Evolutionary conservation across 2,888 invertebrate genomes (phyloP).

Genomic region (Synanthedon tipuliformis): DNA sequence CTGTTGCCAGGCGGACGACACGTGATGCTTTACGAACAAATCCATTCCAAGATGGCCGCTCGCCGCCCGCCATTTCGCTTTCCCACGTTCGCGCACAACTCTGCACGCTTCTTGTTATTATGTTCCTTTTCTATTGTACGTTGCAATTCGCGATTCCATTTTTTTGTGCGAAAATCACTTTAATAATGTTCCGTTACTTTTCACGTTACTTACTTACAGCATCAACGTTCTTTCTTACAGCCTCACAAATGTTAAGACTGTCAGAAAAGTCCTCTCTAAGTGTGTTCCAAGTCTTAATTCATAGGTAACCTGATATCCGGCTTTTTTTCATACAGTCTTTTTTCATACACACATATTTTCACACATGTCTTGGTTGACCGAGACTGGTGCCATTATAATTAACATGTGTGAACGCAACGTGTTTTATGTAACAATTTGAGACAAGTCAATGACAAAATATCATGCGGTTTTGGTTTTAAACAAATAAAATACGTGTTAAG

Average conservation of each 20-base stretch:
- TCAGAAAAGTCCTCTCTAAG: too few species aligned
- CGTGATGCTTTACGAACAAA: constrained; percentile 57
- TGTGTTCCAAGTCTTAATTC: too few species aligned
- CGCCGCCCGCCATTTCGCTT: constrained; percentile 14
- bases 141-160: constrained; percentile 38
- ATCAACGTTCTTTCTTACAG: neutral
- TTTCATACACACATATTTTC: too few species aligned
- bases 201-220: neutral
- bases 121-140: constrained; percentile 45
- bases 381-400: too few species aligned
- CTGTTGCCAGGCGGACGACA: constrained; percentile 64
- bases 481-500: too few species aligned
- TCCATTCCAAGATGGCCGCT: constrained; percentile 60
- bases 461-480: too few species aligned
- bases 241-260: constrained; percentile 11
- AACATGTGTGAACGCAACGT: too few species aligned
- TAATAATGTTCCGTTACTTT: neutral
- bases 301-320: too few species aligned
- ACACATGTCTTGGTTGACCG: too few species aligned
- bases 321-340: too few species aligned
- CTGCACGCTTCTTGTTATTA: constrained; percentile 41
- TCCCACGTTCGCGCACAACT: constrained; percentile 15
- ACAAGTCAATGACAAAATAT: too few species aligned
- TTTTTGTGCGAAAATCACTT: constrained; percentile 11
- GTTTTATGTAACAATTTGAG: too few species aligned